Evolutionary conservation across 2,797 vertebrate species (phyloP), one percentile per base, ranked within the genome.

Genomic region (Pachyuromys duprasi): DNA sequence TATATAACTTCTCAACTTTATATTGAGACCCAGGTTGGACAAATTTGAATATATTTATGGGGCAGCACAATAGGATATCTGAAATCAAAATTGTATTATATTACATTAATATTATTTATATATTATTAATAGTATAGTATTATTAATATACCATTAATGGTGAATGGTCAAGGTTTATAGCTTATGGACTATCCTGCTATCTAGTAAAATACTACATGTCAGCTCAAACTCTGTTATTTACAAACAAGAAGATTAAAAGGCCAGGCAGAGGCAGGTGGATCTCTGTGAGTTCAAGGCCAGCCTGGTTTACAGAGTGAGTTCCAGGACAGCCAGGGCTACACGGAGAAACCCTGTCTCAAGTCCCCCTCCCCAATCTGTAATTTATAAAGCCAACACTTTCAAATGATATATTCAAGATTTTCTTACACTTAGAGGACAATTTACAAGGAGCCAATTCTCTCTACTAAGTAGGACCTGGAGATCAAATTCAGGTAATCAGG

Each of bases 141-240:
- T 83, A 83, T 45, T 65, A 83, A 39, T 83, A 83, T 65, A 45
- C 33, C 28, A 63, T 62, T 81, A 81, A 63, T 63, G 63, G 39
- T 86, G 3, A 87, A 89, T 53, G 62, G 78, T 75, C 28, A 91
- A 78, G 49, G 49, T 92, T 12, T 5, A 67, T 78, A 89, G 42
- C 8, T 63, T 81, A 88, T 5, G 11, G 84, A 36, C 2, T 91
- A 39, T 82, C 65, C 81, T 1, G 88, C 26, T 62, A 76, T 36
- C 3, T 74, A 86, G 39, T 31, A 42, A 83, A 92, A 93, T 39
- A 83, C 39, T 92, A 81, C 13, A 76, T 92, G 83, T 78, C 42
- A 94, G 86, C 11, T 93, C 62, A 89, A 79, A 63, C 74, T 95
- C n/a, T 92, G 53, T 89, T 42, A 91, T 39, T 96, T 89, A 86